Percentiles rank a stretch among this genome's conserved stretches.
These are phyloP conservation scores for Sminthurides aquaticus DNA, from an alignment of 2,888 invertebrate genomes.

Conservation along the genomic window DNA sequence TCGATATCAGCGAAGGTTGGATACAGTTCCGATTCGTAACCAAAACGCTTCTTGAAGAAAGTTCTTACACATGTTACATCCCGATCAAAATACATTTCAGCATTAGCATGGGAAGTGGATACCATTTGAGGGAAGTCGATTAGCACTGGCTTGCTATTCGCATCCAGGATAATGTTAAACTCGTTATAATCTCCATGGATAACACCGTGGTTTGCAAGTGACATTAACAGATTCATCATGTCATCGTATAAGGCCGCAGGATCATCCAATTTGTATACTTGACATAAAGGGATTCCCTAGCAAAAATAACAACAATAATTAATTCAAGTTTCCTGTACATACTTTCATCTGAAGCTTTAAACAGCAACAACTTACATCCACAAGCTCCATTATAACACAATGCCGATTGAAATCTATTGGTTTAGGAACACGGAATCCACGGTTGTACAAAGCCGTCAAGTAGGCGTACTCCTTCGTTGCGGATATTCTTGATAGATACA, in stretches of 20 bases:
- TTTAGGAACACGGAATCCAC: constrained; percentile 88
- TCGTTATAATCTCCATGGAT: constrained; percentile 99
- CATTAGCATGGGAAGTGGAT: constrained; percentile 85
- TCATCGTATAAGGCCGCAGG: constrained; percentile 78
- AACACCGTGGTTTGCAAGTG: constrained; percentile 86
- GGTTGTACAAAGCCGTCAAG: constrained; percentile 84
- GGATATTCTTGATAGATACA: constrained; percentile 90
- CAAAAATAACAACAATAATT: constrained; percentile 12
- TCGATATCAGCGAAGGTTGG: constrained; percentile 65
- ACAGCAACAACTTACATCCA: constrained; percentile 58
- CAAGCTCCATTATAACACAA: constrained; percentile 91
- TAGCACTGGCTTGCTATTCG: constrained; percentile 70
- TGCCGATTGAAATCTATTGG: constrained; percentile 90
- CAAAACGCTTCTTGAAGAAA: constrained; percentile 83
- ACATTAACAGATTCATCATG: constrained; percentile 85
- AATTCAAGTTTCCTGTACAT: no score
- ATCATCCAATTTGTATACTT: constrained; percentile 59
- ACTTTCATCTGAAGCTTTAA: no score
- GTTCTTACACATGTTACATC: constrained; percentile 87
- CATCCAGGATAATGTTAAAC: constrained; percentile 88
- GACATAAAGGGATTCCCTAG: constrained; percentile 45
- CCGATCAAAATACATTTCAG: constrained; percentile 83
- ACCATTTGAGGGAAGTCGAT: constrained; percentile 99
- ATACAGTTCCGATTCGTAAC: constrained; percentile 73
- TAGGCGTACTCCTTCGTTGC: constrained; percentile 97